Conservation (phyloP, 2,113 vertebrate genomes). For the Rhinolophus ferrumequinum region DNA sequence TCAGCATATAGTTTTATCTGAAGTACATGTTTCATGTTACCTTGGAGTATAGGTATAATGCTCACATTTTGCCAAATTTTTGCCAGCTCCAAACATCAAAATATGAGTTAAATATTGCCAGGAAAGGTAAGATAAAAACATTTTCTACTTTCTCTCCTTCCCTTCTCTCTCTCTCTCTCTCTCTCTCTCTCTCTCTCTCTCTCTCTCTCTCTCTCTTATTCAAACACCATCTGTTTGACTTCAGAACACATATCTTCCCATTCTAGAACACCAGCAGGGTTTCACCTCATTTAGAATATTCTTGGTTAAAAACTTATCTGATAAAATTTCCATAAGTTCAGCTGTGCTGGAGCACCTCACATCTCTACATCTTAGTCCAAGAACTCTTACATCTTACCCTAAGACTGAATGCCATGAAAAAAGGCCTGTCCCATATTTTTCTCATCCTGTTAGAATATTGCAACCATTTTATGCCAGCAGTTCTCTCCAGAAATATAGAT, state of each 20-base stretch:
- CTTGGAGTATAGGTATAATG: conserved; percentile 24
- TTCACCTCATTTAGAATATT: conserved; percentile 36
- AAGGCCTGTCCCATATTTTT: background rate
- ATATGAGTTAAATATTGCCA: conserved; percentile 59
- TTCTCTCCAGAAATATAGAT: background rate
- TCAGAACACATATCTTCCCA: background rate
- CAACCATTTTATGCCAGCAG: background rate
- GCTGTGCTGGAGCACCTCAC: background rate
- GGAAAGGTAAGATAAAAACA: conserved; percentile 34
- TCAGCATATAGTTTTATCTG: conserved; percentile 19
- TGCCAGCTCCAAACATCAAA: conserved; percentile 39
- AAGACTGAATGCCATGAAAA: background rate
- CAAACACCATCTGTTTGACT: background rate
- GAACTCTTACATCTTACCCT: conserved; percentile 5
- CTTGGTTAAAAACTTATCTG: conserved; percentile 30
- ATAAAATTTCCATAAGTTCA: background rate
- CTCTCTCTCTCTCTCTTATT: background rate
- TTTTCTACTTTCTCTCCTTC: background rate
- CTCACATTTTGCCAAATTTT: conserved; percentile 29
- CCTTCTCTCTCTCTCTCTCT: too few relatives aligned
- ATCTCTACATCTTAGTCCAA: background rate
- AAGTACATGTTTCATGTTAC: conserved; percentile 38
- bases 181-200: too few relatives aligned
- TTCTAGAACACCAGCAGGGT: background rate
- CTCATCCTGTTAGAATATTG: background rate